Evolutionary conservation across 2,113 vertebrate species (phyloP), one percentile per base, ranked within the genome.

Genomic region (Corynorhinus townsendii): DNA sequence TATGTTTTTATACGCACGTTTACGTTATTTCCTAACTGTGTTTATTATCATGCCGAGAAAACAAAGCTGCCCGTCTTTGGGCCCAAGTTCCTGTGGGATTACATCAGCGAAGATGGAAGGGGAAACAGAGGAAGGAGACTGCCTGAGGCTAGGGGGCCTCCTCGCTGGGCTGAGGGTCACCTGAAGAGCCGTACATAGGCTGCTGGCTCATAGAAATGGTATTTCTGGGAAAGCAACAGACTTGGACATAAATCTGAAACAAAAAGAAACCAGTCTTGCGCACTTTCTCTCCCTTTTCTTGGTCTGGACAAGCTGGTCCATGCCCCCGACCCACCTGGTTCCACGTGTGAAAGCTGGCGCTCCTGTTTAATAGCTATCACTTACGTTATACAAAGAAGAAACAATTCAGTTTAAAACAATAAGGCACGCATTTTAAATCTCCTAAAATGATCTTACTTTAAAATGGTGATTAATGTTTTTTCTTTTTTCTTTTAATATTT

Each of bases 11-110:
- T n/a, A 2, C 28, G 40, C 33, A 69, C 7, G 1, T 96, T 97
- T 97, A 90, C 91, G 96, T 72, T 22, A 43, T 64, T 97, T 96
- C 73, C 43, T 94, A 96, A 96, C 73, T 88, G 11, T 90, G 96
- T 97, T 97, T 92, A 91, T 79, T 94, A 91, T 43, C 93, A 59
- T 22, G 71, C 90, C 38, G 92, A 84, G 81, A 54, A 89, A 56
- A 40, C 14, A 94, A 80, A 24, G 87, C 52, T 49, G 14, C 5
- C 89, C 96, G 17, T 59, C 96, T 95, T 95, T 89, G 97, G 95
- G 90, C 92, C 80, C 72, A 40, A n/a, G 47, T 89, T 59, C 95
- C 86, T 85, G 35, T n/a, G 96, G 84, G 95, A 80, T 79, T 54
- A 0, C 11, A 26, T 94, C 90, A 87, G 81, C 91, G 84, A 69